Evolutionary conservation across 2,113 vertebrate genomes (phyloP).

Genomic region (Hemiscyllium ocellatum): DNA sequence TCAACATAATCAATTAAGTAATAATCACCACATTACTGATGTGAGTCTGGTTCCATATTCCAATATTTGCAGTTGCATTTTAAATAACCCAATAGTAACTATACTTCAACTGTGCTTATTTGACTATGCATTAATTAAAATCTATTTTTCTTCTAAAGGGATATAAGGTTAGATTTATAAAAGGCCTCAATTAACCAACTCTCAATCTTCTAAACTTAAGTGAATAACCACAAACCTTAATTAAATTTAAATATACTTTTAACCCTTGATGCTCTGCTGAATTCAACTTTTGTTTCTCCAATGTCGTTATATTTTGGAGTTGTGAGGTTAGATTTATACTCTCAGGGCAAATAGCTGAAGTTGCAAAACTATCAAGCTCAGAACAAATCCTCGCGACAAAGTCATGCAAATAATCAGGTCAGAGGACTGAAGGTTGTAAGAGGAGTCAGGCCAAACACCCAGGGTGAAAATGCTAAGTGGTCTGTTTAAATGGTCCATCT

Average conservation of each 20-base stretch:
- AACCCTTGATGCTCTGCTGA: not conserved
- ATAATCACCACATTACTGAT: not conserved
- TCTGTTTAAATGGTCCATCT: too few species aligned
- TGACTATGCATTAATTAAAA: not conserved
- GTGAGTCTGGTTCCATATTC: not conserved
- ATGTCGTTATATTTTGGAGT: not conserved
- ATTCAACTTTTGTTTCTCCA: not conserved
- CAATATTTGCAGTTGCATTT: too few species aligned
- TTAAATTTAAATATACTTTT: not conserved
- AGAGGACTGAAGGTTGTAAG: too few species aligned
- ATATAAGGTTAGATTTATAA: not conserved
- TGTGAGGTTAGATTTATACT: too few species aligned
- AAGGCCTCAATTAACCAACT: not conserved
- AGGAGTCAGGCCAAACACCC: too few species aligned
- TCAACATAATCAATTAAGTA: not conserved
- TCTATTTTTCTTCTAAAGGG: not conserved
- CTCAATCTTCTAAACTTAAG: not conserved
- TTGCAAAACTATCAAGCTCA: too few species aligned
- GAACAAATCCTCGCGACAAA: too few species aligned
- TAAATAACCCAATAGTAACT: not conserved
- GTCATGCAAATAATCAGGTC: too few species aligned
- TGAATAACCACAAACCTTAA: not conserved
- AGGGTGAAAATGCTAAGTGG: too few species aligned
- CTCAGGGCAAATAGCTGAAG: too few species aligned
- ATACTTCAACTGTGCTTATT: not conserved